Conservation (phyloP, 2,797 vertebrate genomes). For the Pristis pectinata region DNA sequence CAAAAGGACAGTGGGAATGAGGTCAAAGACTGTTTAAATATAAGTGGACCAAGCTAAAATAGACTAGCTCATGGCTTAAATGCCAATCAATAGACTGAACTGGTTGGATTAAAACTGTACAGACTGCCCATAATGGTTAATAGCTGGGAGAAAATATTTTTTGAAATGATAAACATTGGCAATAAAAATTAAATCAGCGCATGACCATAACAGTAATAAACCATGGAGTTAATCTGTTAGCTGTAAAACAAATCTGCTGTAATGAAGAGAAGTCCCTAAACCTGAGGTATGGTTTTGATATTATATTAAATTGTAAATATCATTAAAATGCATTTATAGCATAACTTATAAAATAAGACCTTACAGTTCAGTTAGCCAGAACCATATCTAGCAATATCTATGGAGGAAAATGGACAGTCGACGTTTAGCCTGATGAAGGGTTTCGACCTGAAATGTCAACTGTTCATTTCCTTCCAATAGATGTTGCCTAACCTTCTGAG, state of each 20-base stretch:
- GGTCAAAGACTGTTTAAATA: constrained; percentile 1
- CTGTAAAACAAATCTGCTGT: background rate
- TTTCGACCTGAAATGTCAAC: no score
- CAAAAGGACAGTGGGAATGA: constrained; percentile 12
- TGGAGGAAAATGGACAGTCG: no score
- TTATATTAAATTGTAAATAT: background rate
- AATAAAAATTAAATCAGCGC: background rate
- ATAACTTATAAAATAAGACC: background rate
- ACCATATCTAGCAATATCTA: no score
- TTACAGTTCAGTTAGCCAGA: background rate
- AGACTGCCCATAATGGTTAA: background rate
- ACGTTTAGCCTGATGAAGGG: no score
- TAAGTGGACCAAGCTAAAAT: background rate
- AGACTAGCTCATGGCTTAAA: background rate
- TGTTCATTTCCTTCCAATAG: no score
- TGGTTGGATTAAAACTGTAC: background rate
- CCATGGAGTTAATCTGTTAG: background rate
- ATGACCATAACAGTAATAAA: no score
- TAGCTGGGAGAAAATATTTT: background rate
- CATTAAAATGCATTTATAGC: no score
- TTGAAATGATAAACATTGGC: background rate
- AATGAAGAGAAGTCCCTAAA: background rate
- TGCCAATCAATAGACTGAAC: background rate
- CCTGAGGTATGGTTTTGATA: no score
- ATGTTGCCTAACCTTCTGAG: no score